These are phyloP conservation scores for Drosophila rhopaloa DNA, from an alignment of 1,140 invertebrate species.

Conservation along the genomic window DNA sequence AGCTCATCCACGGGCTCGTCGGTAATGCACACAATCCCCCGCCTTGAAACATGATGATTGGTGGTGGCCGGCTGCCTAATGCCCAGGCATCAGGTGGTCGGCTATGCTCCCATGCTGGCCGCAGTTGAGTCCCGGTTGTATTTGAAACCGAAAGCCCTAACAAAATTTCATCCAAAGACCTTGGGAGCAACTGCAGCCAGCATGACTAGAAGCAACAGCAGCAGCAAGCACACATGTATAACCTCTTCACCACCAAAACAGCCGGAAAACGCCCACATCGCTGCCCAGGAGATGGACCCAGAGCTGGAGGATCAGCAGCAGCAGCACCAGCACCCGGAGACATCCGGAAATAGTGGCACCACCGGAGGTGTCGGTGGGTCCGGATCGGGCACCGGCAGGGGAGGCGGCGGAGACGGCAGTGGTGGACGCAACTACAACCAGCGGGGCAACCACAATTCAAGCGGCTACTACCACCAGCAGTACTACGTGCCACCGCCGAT, in stretches of 20 bases:
- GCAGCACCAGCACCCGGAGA: slow-evolving; percentile 3
- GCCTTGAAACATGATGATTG: slow-evolving; percentile 84
- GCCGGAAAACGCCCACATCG: slow-evolving; percentile 46
- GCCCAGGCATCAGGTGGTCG: slow-evolving; percentile 65
- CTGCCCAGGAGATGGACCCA: slow-evolving; percentile 35
- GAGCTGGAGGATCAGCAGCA: slow-evolving; percentile 32
- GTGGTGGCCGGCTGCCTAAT: slow-evolving; percentile 80
- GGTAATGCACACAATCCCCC: slow-evolving; percentile 81
- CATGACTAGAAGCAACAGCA: slow-evolving; percentile 60
- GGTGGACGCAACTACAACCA: slow-evolving; percentile 41
- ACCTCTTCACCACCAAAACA: slow-evolving; percentile 78
- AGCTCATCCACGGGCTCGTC: slow-evolving; percentile 71
- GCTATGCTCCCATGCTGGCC: slow-evolving; percentile 71
- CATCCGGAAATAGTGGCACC: background rate
- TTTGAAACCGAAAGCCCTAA: slow-evolving; percentile 41
- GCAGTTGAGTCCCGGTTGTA: slow-evolving; percentile 63
- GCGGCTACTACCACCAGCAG: slow-evolving; percentile 73
- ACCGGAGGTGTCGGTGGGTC: slow-evolving; percentile 3
- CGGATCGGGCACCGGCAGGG: slow-evolving; percentile 1
- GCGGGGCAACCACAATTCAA: slow-evolving; percentile 29
- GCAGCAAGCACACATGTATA: slow-evolving; percentile 72
- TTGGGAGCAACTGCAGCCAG: slow-evolving; percentile 69
- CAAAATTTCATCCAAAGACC: slow-evolving; percentile 43
- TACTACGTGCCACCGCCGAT: slow-evolving; percentile 82
- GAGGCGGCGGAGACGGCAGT: slow-evolving; percentile 12